Percentiles rank a stretch among this genome's conserved stretches.
Conservation (phyloP, 2,113 vertebrate genomes). For the Hypomesus transpacificus region DNA sequence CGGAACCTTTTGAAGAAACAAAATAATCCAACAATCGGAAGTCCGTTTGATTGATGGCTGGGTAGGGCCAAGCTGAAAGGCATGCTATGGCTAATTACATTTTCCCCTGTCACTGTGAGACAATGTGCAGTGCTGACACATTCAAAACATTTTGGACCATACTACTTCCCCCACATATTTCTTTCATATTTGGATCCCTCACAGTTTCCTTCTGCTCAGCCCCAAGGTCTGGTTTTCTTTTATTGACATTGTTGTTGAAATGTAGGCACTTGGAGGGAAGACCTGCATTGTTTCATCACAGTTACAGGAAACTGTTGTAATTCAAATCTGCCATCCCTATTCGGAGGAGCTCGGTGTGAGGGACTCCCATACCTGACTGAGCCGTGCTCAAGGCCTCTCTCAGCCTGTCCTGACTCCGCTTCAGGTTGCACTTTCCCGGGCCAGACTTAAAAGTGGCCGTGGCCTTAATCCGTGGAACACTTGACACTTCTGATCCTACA, state of each 20-base stretch:
- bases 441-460: slow-evolving; percentile 88
- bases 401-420: slow-evolving; percentile 82
- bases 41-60: slow-evolving; percentile 58
- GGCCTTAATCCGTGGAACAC: slow-evolving; percentile 80
- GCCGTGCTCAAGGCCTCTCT: slow-evolving; percentile 76
- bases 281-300: slow-evolving; percentile 44
- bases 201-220: slow-evolving; percentile 52
- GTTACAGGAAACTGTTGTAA: slow-evolving; percentile 30
- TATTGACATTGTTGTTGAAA: slow-evolving; percentile 23
- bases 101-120: slow-evolving; percentile 57
- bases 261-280: slow-evolving; percentile 43
- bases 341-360: slow-evolving; percentile 30
- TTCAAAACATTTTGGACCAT: slow-evolving; percentile 56
- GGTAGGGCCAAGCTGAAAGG: slow-evolving; percentile 57
- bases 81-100: slow-evolving; percentile 65
- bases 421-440: slow-evolving; percentile 89
- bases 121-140: slow-evolving; percentile 57
- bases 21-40: slow-evolving; percentile 56
- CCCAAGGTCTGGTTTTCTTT: slow-evolving; percentile 52
- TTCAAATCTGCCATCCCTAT: slow-evolving; percentile 25
- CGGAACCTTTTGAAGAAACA: slow-evolving; percentile 36
- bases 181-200: slow-evolving; percentile 59
- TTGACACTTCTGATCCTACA: slow-evolving; percentile 63
- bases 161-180: slow-evolving; percentile 36
- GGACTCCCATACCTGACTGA: slow-evolving; percentile 80